Evolutionary conservation across 2,888 invertebrate genomes (phyloP), one percentile per base, ranked within the genome.

Genomic region (Boloria selene): DNA sequence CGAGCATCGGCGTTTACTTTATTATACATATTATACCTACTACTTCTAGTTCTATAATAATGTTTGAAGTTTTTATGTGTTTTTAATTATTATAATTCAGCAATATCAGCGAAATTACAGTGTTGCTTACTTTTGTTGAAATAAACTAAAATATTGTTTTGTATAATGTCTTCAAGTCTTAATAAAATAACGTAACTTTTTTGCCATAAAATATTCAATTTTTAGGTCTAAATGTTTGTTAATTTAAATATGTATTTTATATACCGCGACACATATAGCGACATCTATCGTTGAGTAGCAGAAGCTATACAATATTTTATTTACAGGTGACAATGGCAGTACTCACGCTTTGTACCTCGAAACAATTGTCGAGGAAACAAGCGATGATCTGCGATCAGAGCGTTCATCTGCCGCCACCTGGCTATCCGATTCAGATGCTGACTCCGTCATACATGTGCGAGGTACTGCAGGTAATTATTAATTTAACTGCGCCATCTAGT

Each of bases 281-380:
- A 82, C 82, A 82, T 81, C 86, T 87, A 64, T 73, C 69, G 69
- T 61, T 6, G 51, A 74, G 64, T 75, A 72, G 73, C 59, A 50
- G 58, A 50, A 61, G 22, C 31, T 50, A 49, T 56, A 55, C 75
- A 38, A 1, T 3, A 67, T 66, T 75, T 79, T 81, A 72, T 80
- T 70, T 47, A 14, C 81, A 90, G 90, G 87, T 79, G 91, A 90
- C 76, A 89, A 82, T 80, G 91, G 91, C 75, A 88, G 89, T 82
- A 90, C 87, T 77, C 94, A 94, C 78, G 94, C 94, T 75, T 93
- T 95, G 80, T 95, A 95, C 85, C 93, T 97, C 89, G 97, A 97
- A 87, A 97, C 97, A 31, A 97, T 97, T 83, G 94, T 96, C 79
- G 97, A 97, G 87, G 97, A 97, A 87, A 97, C 97, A 17, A 96